A percentile compares a stretch with the other conserved stretches of the same genome.
phyloP scores from a whole-genome alignment of 2,113 vertebrate species.

The pig (Sus scrofa) region T2T-Sscrofa CM000817.6:133539001-133539500 shows the following conservation, averaged over 20 bases:
- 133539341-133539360: neutral
- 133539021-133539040: neutral
- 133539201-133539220: neutral
- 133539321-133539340: neutral
- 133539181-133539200: neutral
- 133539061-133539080: neutral
- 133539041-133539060: rapidly evolving
- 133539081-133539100: neutral
- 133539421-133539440: too few relatives aligned
- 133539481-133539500: too few relatives aligned
- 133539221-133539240: rapidly evolving
- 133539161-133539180: neutral
- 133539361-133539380: neutral
- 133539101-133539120: neutral
- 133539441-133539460: too few relatives aligned
- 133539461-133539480: too few relatives aligned
- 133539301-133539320: neutral
- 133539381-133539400: neutral
- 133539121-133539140: constrained; percentile 12
- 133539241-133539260: neutral
- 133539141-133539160: neutral
- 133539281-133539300: neutral
- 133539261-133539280: neutral
- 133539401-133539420: too few relatives aligned
- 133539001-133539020: too few relatives aligned